These are phyloP conservation scores for Psammodynastes pulverulentus DNA, from an alignment of 2,113 vertebrate genomes.

Conservation along the genomic window DNA sequence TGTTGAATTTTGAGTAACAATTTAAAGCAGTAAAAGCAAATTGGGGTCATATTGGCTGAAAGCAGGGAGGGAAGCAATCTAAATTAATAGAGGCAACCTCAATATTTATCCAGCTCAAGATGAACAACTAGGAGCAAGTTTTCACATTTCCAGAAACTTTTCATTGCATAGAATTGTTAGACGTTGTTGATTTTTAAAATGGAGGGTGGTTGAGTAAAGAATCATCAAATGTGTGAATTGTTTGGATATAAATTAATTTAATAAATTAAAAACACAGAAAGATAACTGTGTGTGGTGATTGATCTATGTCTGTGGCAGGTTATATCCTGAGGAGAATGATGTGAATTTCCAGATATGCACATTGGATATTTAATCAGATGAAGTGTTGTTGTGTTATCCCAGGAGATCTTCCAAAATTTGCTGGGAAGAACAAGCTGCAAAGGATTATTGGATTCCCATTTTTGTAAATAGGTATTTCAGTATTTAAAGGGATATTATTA, in stretches of 20 bases:
- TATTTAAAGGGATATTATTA: neutral
- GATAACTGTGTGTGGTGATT: neutral
- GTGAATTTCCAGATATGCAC: neutral
- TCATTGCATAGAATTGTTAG: neutral
- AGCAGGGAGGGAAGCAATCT: neutral
- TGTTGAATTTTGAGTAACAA: conserved; percentile 21
- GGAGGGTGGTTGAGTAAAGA: neutral
- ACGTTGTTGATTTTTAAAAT: neutral
- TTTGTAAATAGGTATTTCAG: neutral
- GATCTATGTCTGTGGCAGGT: neutral
- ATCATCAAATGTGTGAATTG: neutral
- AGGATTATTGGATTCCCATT: neutral
- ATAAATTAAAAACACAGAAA: neutral
- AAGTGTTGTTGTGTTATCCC: neutral
- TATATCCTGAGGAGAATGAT: neutral
- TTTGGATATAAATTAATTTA: neutral
- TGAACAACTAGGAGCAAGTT: neutral
- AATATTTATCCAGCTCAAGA: neutral
- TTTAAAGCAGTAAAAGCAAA: neutral
- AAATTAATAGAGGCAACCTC: neutral
- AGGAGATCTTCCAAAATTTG: neutral
- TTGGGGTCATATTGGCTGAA: neutral
- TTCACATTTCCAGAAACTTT: neutral
- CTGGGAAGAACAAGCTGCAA: neutral
- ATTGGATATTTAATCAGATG: neutral